Evolutionary conservation across 2,113 vertebrate species (phyloP).

Genomic region (Mobula birostris): DNA sequence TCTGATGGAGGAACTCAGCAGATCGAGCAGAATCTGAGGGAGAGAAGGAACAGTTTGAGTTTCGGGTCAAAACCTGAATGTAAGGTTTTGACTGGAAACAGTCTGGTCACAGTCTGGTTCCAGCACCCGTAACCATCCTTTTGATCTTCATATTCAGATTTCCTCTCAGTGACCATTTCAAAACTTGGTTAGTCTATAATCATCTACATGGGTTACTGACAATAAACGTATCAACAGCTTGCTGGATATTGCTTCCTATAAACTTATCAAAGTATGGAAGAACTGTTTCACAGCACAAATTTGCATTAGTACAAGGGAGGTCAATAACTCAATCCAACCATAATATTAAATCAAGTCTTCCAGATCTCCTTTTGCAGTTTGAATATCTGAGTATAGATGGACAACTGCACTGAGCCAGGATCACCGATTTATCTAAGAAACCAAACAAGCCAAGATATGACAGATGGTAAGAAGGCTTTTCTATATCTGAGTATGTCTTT

Average conservation of each 20-base stretch:
- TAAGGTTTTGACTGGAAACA: too few species aligned
- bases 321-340: neutral
- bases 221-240: neutral
- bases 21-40: too few species aligned
- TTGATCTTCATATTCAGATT: neutral
- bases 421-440: neutral
- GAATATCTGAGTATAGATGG: neutral
- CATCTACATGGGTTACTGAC: too few species aligned
- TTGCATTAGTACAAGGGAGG: neutral
- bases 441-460: neutral
- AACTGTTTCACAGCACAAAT: neutral
- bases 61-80: too few species aligned
- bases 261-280: neutral
- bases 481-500: neutral
- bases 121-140: too few species aligned
- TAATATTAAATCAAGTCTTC: neutral
- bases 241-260: neutral
- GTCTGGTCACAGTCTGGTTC: too few species aligned
- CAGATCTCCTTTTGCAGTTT: neutral
- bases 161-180: neutral
- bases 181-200: neutral
- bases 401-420: neutral
- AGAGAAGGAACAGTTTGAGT: too few species aligned
- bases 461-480: neutral
- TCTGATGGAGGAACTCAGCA: too few species aligned